phyloP scores from a whole-genome alignment of 2,888 invertebrate species.

The Drosophila nr. perissopoda region DNA sequence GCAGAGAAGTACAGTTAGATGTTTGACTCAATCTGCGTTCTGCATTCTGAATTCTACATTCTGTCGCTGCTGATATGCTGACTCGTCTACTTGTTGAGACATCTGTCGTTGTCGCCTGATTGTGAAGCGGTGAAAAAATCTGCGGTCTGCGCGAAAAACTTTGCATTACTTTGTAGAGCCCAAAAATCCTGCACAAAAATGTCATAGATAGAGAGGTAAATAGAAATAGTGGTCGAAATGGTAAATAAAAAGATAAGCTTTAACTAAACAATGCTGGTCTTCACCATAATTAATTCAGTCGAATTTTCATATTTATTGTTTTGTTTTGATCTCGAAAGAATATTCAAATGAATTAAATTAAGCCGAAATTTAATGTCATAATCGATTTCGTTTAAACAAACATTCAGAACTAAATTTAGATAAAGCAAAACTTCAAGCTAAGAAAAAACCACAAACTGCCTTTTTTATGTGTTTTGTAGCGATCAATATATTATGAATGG shows the following conservation, averaged over 20 bases:
- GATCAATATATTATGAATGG: not conserved
- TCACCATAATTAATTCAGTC: not conserved
- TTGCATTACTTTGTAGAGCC: not conserved
- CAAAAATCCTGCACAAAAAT: not conserved
- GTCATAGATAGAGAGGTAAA: too few relatives aligned
- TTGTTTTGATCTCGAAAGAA: not conserved
- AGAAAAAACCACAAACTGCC: not conserved
- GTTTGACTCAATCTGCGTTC: conserved; percentile 41
- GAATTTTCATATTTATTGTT: not conserved
- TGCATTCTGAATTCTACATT: conserved; percentile 11
- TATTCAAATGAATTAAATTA: not conserved
- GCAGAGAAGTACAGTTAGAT: conserved; percentile 57
- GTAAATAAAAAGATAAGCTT: not conserved
- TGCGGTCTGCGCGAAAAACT: not conserved
- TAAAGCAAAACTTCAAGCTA: not conserved
- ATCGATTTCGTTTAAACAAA: not conserved
- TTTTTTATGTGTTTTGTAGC: not conserved
- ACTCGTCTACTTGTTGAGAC: conserved; percentile 48
- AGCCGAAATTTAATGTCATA: not conserved
- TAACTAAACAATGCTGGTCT: not conserved
- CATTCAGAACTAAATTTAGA: not conserved
- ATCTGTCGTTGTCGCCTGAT: conserved; percentile 58
- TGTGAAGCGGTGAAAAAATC: conserved; percentile 31
- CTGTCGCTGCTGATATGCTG: conserved; percentile 8
- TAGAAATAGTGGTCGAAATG: not conserved